Percentiles rank a stretch among this genome's conserved stretches.
phyloP scores from a whole-genome alignment of 2,797 vertebrate genomes.

The Pogonophryne albipinna region DNA sequence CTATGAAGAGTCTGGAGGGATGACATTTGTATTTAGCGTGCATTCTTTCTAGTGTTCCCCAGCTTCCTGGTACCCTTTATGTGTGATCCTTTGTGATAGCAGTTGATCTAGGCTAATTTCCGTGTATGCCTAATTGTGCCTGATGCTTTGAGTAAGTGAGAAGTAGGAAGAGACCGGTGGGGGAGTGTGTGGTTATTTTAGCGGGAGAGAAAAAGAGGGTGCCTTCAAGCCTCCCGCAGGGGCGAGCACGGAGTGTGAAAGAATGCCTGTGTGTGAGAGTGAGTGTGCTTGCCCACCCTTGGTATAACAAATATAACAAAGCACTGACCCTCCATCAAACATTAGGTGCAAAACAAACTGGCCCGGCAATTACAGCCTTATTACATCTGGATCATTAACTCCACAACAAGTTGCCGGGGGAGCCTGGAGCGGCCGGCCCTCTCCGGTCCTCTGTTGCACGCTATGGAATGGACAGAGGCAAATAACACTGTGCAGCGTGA shows the following conservation, averaged over 20 bases:
- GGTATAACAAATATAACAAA: slow-evolving; percentile 77
- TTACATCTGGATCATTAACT: slow-evolving; percentile 83
- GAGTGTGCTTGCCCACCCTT: slow-evolving; percentile 60
- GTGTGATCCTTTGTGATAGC: slow-evolving; percentile 38
- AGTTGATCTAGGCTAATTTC: slow-evolving; percentile 43
- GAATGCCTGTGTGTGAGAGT: slow-evolving; percentile 28
- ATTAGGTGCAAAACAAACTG: slow-evolving; percentile 79
- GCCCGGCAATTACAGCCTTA: slow-evolving; percentile 78
- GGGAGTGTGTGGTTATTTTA: slow-evolving; percentile 17
- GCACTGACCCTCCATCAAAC: slow-evolving; percentile 77
- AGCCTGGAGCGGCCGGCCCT: slow-evolving; percentile 60
- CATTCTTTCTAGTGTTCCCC: slow-evolving; percentile 10
- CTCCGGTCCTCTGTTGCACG: slow-evolving; percentile 57
- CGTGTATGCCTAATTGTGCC: slow-evolving; percentile 54
- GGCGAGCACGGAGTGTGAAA: slow-evolving; percentile 24
- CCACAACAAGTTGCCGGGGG: slow-evolving; percentile 75
- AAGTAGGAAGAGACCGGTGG: slow-evolving; percentile 13
- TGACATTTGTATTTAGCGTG: slow-evolving; percentile 20
- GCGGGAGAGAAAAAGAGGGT: slow-evolving; percentile 16
- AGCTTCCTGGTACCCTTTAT: slow-evolving; percentile 29
- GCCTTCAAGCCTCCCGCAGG: slow-evolving; percentile 37
- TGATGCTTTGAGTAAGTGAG: slow-evolving; percentile 32
- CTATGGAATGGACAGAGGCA: slow-evolving; percentile 55
- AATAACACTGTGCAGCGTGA: slow-evolving; percentile 40
- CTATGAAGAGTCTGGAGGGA: neutral